Evolutionary conservation across 2,113 vertebrate genomes (phyloP).

Genomic region (Tringa solitaria): DNA sequence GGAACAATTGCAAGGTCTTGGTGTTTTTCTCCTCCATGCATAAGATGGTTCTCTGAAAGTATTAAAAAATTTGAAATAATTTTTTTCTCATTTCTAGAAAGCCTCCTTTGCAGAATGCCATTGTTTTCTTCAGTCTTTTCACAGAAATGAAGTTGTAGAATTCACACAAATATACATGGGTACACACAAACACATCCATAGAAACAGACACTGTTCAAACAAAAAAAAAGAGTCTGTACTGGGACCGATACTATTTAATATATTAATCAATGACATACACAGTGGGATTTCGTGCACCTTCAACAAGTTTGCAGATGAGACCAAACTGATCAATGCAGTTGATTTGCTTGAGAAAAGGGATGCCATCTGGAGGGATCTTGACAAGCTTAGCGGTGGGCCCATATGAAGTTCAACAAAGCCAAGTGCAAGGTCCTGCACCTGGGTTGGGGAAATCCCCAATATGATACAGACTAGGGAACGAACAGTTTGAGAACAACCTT

Average conservation of each 20-base stretch:
- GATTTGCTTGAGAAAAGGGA: not conserved
- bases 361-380: not conserved
- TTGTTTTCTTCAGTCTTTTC: not conserved
- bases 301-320: not conserved
- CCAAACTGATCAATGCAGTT: not conserved
- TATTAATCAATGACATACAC: not conserved
- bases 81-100: not conserved
- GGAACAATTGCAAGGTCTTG: not conserved
- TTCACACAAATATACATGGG: not conserved
- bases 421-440: not conserved
- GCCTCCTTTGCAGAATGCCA: not conserved
- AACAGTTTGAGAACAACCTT: not conserved
- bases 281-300: not conserved
- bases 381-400: rapidly evolving
- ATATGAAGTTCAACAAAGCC: not conserved
- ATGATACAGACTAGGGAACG: not conserved
- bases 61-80: not conserved
- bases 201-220: not conserved
- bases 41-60: not conserved
- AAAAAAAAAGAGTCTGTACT: not conserved
- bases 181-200: not conserved
- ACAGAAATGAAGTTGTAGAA: not conserved
- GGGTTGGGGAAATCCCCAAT: not conserved
- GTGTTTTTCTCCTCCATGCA: not conserved
- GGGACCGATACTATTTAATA: not conserved